These are phyloP conservation scores for Pyxicephalus adspersus DNA, from an alignment of 2,113 vertebrate genomes.

Conservation along the genomic window DNA sequence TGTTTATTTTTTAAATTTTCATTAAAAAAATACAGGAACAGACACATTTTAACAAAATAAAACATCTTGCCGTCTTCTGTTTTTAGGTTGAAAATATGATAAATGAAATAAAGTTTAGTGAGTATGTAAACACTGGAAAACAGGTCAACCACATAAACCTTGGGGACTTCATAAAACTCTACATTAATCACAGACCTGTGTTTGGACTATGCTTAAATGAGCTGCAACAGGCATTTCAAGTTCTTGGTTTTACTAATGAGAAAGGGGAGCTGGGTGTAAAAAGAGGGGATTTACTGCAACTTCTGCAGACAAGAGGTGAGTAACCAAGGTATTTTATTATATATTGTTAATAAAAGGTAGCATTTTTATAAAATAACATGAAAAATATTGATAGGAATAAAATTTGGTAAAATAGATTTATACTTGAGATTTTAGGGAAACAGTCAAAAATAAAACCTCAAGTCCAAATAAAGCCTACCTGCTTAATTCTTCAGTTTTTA, in stretches of 20 bases:
- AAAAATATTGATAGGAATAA: no score
- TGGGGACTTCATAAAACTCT: conserved; percentile 88
- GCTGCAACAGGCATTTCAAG: conserved; percentile 72
- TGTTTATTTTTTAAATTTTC: no score
- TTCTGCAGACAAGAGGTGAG: conserved; percentile 83
- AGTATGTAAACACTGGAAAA: conserved; percentile 80
- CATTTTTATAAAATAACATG: no score
- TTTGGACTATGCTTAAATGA: conserved; percentile 74
- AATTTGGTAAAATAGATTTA: no score
- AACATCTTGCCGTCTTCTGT: neutral
- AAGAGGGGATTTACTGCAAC: conserved; percentile 76
- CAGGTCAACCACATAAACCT: conserved; percentile 81
- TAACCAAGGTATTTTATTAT: neutral
- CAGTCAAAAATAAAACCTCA: no score
- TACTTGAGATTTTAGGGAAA: no score
- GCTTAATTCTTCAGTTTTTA: no score
- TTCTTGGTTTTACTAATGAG: conserved; percentile 74
- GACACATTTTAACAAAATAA: neutral
- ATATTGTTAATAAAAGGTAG: no score
- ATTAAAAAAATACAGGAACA: neutral
- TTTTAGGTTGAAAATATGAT: conserved; percentile 87
- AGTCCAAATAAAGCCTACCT: no score
- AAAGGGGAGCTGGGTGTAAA: conserved; percentile 68
- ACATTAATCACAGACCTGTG: conserved; percentile 86
- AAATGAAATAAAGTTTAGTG: conserved; percentile 89